Evolutionary conservation across 2,113 vertebrate species (phyloP), one percentile per base, ranked within the genome.

Genomic region (Scomber scombrus): DNA sequence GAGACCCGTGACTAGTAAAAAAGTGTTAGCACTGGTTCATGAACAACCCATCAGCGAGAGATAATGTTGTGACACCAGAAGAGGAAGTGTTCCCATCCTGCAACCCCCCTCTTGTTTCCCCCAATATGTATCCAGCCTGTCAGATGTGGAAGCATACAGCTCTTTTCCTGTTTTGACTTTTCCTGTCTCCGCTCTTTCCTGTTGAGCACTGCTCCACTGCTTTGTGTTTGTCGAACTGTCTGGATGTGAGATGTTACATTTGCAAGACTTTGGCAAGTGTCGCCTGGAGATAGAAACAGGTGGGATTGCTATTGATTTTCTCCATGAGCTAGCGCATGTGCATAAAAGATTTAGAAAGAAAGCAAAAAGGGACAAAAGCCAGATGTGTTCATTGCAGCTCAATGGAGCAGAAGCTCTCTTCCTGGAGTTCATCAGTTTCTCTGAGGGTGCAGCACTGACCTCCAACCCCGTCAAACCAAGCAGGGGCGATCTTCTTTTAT

Each of bases 321-420:
- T 65, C 31, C 60, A 40, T 63, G 67, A 78, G 63, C 68, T 67
- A 60, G 8, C 50, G 29, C 72, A 10, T 16, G 49, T 70, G 51
- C 52, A 83, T 66, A 14, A 64, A 83, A 76, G 18, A 80, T 64
- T 58, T n/a, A 79, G 49, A 26, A 31, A 43, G 43, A 71, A 21
- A n/a, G 54, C 1, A n/a, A 67, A 71, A 57, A 66, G 46, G 56
- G 40, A 80, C 51, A 69, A 70, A 26, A 64, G 47, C 68, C 85
- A 93, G 82, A 90, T 91, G 84, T 88, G 84, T 64, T 85, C 56
- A 84, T 71, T 62, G 51, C 82, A 78, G 77, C 70, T 90, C 86
- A 86, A 1, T 80, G 84, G 71, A 85, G 85, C 85, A 82, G 56
- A 87, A 90, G 72, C 63, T 82, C 66, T 80, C 34, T 4, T 89